Evolutionary conservation across 2,888 invertebrate species (phyloP), one percentile per base, ranked within the genome.

Genomic region (Zeuzera pyrina): DNA sequence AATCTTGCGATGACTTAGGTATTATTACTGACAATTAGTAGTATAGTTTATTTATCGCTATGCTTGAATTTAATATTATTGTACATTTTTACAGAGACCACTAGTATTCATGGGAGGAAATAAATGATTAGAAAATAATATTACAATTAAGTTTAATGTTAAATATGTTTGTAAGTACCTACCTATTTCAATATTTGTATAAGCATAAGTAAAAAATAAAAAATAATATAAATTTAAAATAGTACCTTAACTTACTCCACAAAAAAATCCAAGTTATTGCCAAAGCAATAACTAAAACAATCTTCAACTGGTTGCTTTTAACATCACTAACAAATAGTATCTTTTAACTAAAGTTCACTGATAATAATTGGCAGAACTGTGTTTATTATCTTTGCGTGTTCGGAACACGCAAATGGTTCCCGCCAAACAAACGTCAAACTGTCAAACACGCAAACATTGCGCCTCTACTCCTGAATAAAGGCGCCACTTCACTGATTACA

Each of bases 401-500:
- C 43, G 42, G 52, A 58, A 60, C 53, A 64, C 59, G 57, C 51
- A 54, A 66, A 47, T 39, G 79, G 81, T 69, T 81, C 79, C 81
- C 81, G 73, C 78, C 74, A 29, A 31, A 61, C 52, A 67, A 67
- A 78, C 73, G 78, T 81, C 79, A 78, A 77, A 77, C 64, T 69
- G 72, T 71, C 72, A 72, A 71, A 69, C 65, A 64, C 71, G 69
- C 65, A 65, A 57, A 62, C 77, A 77, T 77, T 66, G 70, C 65
- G 73, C 72, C 65, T 69, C 61, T 67, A 61, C 65, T 61, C 61
- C 65, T 60, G 72, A 64, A 69, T 72, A 71, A 69, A 76, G 76
- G 69, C 78, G 69, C 62, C 76, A 73, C 77, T 77, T 69, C 69
- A 83, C 81, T 83, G 81, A 83, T 77, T 77, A 78, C 79, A 73